These are phyloP conservation scores for Bubo scandiacus DNA, from an alignment of 2,113 vertebrate genomes.

Conservation along the genomic window DNA sequence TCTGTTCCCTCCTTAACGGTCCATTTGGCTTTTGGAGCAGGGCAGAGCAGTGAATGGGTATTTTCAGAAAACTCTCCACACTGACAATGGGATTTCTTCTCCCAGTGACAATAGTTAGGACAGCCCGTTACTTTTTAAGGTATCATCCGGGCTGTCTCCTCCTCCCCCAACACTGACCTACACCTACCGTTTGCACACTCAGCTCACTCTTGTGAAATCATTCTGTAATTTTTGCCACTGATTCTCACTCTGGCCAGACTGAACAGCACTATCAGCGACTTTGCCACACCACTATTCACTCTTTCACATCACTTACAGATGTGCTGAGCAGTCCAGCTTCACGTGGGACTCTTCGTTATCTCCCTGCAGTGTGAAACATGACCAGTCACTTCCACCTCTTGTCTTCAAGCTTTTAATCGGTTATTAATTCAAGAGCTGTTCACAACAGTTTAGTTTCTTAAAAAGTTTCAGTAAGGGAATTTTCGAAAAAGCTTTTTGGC, in stretches of 20 bases:
- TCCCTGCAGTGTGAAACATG: neutral
- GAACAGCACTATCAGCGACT: neutral
- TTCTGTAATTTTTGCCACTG: neutral
- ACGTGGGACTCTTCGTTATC: neutral
- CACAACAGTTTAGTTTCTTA: neutral
- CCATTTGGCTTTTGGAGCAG: neutral
- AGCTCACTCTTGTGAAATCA: neutral
- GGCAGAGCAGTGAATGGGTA: neutral
- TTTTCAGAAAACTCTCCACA: neutral
- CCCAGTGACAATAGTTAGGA: neutral
- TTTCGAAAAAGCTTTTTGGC: neutral
- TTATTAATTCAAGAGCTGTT: neutral
- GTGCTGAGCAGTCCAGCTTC: neutral
- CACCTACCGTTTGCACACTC: neutral
- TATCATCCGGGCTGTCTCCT: neutral
- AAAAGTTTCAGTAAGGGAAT: neutral
- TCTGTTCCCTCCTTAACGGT: constrained; percentile 26
- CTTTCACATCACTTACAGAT: neutral
- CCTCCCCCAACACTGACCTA: neutral
- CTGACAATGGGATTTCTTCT: neutral
- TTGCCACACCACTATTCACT: neutral
- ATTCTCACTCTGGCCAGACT: neutral
- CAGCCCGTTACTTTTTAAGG: neutral
- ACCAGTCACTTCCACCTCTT: neutral
- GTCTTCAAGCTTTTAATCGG: neutral